Evolutionary conservation across 1,140 invertebrate species (phyloP), one percentile per base, ranked within the genome.

Genomic region (Drosophila hydei): DNA sequence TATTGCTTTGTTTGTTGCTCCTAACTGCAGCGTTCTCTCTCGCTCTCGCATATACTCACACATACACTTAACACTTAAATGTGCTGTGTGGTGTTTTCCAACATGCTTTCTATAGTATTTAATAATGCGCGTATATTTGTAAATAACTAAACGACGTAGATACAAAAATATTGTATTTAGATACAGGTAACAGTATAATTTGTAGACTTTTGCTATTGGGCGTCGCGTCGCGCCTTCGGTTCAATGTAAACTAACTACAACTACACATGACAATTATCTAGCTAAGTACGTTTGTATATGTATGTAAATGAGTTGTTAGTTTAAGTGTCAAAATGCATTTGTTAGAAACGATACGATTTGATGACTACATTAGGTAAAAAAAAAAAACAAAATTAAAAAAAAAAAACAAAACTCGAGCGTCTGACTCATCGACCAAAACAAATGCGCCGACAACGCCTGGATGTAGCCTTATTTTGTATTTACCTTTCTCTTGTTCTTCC

Each of bases 21-120:
- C 25, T 47, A 43, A 21, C 14, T 33, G 4, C 27, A 14, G 50
- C 33, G 25, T n/a, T 16, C 2, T 36, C n/a, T 18, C 8, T 54
- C 16, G 11, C 30, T 33, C 30, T 11, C 30, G 9, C 9, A 3
- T 27, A 27, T 0, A 27, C 27, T 8, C 11, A 11, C 30, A 11
- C 1, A 33, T 33, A 1, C 30, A 0, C 11, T 33, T 11, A 30
- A 2, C 0, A 6, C 2, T 8, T 42, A 2, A 40, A 7, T 40
- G 14, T 27, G 14, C 18, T 61, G 69, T 62, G 21, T 30, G 25
- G 38, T 61, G 50, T 56, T 51, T 56, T 70, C 21, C 75, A 70
- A 75, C 60, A 59, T 62, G 72, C 67, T 63, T 70, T 71, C 61
- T 58, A 38, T 64, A 71, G 61, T 68, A 74, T 63, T 45, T 64